Evolutionary conservation across 2,888 invertebrate genomes (phyloP), one percentile per base, ranked within the genome.

Genomic region (Pheosia gnoma): DNA sequence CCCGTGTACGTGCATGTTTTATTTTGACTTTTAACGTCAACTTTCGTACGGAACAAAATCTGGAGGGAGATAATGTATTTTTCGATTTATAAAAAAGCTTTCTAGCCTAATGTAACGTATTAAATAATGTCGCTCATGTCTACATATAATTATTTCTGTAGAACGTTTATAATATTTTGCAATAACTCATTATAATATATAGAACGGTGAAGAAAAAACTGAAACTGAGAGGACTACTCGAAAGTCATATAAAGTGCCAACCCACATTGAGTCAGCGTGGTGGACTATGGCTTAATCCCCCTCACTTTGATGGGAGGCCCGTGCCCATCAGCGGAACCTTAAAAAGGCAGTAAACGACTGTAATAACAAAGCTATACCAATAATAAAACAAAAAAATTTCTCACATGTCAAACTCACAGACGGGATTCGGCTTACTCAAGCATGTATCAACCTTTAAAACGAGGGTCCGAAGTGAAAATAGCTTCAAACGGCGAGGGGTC

Each of bases 371-470:
- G 53, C 55, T 39, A 25, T 43, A 11, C 9, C 13, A 5, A 56
- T 61, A 63, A 52, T 55, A 39, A 39, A 55, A 55, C 55, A 59
- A 55, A 71, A 63, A 71, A 67, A 59, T 68, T 59, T 57, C 58
- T 60, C 63, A 56, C 67, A 61, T 61, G 60, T 62, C 63, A 55
- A 63, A 38, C 54, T 68, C 68, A 71, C 72, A 66, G 64, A 65
- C 68, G 61, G 60, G 58, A 56, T 49, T 36, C 60, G 62, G 71
- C 72, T 71, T 71, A 75, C 72, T 60, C 65, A 72, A 66, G 67
- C 68, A 61, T 59, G 58, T 52, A 57, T 69, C 62, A 67, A 72
- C 75, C 74, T 75, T 25, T 72, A 70, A 68, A 71, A 73, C 59
- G 49, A 61, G 61, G 68, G 64, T 62, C 66, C 61, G 67, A 57